Percentiles rank a stretch among this genome's conserved stretches.
phyloP scores from a whole-genome alignment of 2,797 vertebrate species.

The Mastacembelus armatus region DNA sequence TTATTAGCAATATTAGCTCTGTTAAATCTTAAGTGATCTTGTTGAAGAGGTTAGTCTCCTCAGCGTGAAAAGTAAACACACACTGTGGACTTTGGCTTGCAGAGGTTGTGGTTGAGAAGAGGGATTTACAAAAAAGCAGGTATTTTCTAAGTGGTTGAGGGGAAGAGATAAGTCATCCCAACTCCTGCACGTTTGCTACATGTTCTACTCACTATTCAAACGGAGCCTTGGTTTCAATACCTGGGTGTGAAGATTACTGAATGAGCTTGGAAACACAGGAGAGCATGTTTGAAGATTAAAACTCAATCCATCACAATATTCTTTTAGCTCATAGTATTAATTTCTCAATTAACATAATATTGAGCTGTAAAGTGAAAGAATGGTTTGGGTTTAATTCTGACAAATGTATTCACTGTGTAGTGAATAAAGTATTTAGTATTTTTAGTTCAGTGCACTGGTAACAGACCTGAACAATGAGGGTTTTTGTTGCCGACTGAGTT shows the following conservation, averaged over 20 bases:
- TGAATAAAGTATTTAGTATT: background rate
- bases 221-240: slow-evolving; percentile 42
- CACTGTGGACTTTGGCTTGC: slow-evolving; percentile 81
- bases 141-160: slow-evolving; percentile 39
- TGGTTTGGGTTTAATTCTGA: background rate
- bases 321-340: background rate
- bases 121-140: slow-evolving; percentile 45
- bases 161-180: slow-evolving; percentile 23
- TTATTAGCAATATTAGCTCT: slow-evolving; percentile 43
- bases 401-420: slow-evolving; percentile 4
- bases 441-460: background rate
- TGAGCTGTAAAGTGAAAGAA: slow-evolving; percentile 1
- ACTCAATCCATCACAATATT: slow-evolving; percentile 4
- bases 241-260: slow-evolving; percentile 22
- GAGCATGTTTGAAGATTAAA: background rate
- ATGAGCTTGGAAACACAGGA: background rate
- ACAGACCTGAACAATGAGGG: background rate
- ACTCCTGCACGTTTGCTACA: slow-evolving; percentile 74
- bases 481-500: background rate
- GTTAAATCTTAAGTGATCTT: slow-evolving; percentile 33
- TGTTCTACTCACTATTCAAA: slow-evolving; percentile 55
- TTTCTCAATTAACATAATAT: background rate
- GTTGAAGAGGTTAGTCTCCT: slow-evolving; percentile 44
- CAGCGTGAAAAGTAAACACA: slow-evolving; percentile 63
- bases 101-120: slow-evolving; percentile 57